Conservation (phyloP, 2,113 vertebrate species). For the Theristicus caerulescens region DNA sequence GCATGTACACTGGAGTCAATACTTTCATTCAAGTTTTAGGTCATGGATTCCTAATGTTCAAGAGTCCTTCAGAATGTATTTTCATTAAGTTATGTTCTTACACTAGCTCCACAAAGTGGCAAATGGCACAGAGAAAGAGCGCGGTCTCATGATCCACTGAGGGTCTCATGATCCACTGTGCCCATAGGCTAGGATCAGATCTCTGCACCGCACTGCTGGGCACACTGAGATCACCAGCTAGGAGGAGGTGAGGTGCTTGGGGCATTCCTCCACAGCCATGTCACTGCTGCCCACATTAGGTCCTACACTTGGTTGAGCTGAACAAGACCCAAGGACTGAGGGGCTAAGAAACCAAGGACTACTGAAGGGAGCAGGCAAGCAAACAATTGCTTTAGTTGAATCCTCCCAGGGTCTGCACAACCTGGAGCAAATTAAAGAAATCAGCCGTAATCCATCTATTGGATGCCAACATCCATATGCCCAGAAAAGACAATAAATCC, state of each 20-base stretch:
- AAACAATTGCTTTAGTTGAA: not conserved
- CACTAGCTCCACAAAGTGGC: fast-evolving
- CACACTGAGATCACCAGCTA: fast-evolving
- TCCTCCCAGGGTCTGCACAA: not conserved
- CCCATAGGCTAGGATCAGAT: not conserved
- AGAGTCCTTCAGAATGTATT: not conserved
- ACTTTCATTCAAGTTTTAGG: not conserved
- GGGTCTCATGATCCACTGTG: not conserved
- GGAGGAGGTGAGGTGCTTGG: not conserved
- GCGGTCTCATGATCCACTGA: not conserved
- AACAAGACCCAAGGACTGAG: not conserved
- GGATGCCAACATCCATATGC: not conserved
- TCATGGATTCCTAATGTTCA: not conserved
- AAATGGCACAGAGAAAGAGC: not conserved
- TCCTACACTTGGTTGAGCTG: not conserved
- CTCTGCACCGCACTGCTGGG: fast-evolving
- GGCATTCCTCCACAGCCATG: not conserved
- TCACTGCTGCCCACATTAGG: not conserved
- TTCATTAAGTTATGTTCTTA: not conserved
- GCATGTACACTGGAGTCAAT: not conserved
- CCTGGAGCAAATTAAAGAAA: not conserved
- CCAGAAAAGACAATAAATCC: constrained; percentile 21
- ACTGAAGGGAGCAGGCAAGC: not conserved
- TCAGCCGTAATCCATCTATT: not conserved
- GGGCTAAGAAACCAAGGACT: not conserved